Evolutionary conservation across 1,140 invertebrate genomes (phyloP).

Genomic region (Chironomus tepperi): DNA sequence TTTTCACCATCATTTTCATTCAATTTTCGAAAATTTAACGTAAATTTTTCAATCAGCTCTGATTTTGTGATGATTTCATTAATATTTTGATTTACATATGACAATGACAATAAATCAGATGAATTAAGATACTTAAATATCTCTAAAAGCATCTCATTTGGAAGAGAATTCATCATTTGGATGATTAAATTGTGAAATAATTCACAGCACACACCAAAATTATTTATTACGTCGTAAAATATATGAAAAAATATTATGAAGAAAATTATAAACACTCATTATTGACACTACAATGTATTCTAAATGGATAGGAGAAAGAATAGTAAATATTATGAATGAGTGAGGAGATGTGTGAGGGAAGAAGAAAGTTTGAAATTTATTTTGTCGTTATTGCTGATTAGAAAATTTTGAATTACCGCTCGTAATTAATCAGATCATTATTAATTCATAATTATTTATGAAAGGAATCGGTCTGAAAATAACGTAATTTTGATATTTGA

Average conservation of each 20-base stretch:
- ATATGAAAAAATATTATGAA: background rate
- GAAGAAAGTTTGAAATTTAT: no score
- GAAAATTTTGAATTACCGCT: no score
- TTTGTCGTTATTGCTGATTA: no score
- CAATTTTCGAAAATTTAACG: background rate
- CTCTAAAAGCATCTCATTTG: background rate
- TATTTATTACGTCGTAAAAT: background rate
- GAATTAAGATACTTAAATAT: background rate
- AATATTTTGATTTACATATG: background rate
- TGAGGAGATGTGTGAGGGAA: no score
- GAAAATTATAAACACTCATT: background rate
- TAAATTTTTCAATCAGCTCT: background rate
- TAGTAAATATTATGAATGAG: no score
- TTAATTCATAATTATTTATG: no score
- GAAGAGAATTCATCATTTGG: background rate
- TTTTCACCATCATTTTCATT: background rate
- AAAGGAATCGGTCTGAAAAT: no score
- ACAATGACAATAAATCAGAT: background rate
- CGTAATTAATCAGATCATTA: no score
- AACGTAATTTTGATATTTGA: no score
- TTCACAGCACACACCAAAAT: no score
- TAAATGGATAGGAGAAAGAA: background rate
- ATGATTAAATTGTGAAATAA: background rate
- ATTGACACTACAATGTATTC: background rate
- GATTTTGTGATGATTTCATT: background rate